A percentile compares a stretch with the other conserved stretches of the same genome.
These are phyloP conservation scores for Capitella teleta DNA, from an alignment of 1,140 invertebrate genomes.

Conservation along the genomic window DNA sequence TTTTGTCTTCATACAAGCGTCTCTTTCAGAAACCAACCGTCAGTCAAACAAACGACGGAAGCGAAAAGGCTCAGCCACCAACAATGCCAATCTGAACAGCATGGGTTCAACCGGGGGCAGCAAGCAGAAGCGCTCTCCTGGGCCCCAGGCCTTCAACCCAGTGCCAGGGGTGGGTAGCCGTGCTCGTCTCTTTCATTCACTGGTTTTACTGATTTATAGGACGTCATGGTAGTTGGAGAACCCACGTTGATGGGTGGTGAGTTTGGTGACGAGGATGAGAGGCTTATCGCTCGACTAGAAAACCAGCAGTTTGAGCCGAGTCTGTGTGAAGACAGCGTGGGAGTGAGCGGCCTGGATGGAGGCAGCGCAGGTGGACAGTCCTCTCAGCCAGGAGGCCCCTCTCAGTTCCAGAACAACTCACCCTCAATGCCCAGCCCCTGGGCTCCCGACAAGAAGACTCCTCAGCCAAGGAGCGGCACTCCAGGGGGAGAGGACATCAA, in stretches of 20 bases:
- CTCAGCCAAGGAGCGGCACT: too few relatives aligned
- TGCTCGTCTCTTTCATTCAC: too few relatives aligned
- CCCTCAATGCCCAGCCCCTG: conserved; percentile 29
- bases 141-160: conserved; percentile 50
- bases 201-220: conserved; percentile 50
- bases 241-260: conserved; percentile 98
- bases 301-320: conserved; percentile 92
- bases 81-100: conserved; percentile 32
- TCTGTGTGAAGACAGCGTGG: neutral
- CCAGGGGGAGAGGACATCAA: too few relatives aligned
- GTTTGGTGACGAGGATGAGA: conserved; percentile 96
- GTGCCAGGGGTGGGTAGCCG: conserved; percentile 33
- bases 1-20: neutral
- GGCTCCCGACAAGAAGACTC: conserved; percentile 29
- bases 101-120: conserved; percentile 32
- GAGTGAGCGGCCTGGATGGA: too few relatives aligned
- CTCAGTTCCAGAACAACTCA: conserved; percentile 20
- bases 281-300: conserved; percentile 90
- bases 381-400: neutral
- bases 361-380: conserved; percentile 9
- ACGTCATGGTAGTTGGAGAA: conserved; percentile 99
- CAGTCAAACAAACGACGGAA: conserved; percentile 90
- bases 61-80: conserved; percentile 75
- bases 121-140: conserved; percentile 90
- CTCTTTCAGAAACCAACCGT: conserved; percentile 71